phyloP scores from a whole-genome alignment of 2,113 vertebrate species.

The Paradoxurus hermaphroditus region DNA sequence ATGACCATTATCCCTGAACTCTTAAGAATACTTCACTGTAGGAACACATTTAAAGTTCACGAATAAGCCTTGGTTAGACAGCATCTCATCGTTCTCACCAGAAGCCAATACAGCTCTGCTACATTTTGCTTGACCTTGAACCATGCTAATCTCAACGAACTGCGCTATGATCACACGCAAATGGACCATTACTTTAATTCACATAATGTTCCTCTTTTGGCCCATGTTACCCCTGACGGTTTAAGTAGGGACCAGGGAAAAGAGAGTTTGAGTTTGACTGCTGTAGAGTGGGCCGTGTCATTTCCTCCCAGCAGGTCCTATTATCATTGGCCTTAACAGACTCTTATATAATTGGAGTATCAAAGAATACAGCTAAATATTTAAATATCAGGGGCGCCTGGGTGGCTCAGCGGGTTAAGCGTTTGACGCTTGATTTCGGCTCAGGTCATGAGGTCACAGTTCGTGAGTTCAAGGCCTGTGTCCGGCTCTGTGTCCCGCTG shows the following conservation, averaged over 20 bases:
- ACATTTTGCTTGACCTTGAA: neutral
- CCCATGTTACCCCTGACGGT: neutral
- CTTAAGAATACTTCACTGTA: conserved; percentile 8
- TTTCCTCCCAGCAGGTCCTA: conserved; percentile 43
- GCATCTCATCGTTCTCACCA: neutral
- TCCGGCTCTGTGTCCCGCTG: too few species aligned
- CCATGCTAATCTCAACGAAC: neutral
- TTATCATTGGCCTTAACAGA: neutral
- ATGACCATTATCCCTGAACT: neutral
- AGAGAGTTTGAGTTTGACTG: neutral
- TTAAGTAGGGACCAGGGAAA: neutral
- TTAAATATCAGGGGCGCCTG: neutral
- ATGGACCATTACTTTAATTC: conserved; percentile 15
- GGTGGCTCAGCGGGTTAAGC: too few species aligned
- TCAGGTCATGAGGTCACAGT: too few species aligned
- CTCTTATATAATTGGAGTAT: conserved; percentile 44
- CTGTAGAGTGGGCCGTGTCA: neutral
- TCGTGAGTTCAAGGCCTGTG: too few species aligned
- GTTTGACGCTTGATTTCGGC: too few species aligned
- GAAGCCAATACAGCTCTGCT: neutral
- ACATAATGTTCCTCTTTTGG: neutral
- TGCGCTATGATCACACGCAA: neutral
- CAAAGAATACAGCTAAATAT: conserved; percentile 52
- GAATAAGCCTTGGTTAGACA: conserved; percentile 1
- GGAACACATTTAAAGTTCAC: conserved; percentile 27